Base-by-base conservation (phyloP, 2,797 vertebrate genomes). In the Champsocephalus esox region DNA sequence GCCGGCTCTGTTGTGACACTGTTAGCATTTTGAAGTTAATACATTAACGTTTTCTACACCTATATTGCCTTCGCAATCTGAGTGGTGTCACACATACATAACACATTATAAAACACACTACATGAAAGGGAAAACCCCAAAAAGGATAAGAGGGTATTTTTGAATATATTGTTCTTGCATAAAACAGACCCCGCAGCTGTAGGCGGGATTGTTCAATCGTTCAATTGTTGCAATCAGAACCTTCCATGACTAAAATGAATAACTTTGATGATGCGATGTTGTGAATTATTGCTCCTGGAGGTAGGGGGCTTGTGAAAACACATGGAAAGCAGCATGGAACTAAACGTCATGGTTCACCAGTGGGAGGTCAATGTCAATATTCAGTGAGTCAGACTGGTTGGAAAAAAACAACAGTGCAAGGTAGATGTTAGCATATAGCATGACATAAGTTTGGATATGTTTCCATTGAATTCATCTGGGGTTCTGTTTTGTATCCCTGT, bases 361-460 rank as follows among this genome's bases (percentile, higher is more conserved):
- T 16, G 61, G 24, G 38, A 41, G 41, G 55, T 21, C 54, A 67
- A 24, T 28, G 19, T 32, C 24, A 4, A 45, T 17, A 45, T 50
- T 38, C 45, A 38, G 14, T 49, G 43, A 70, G 60, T 55, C 43
- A 32, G 44, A 24, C 32, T 70, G 44, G 55, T 65, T 56, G 67
- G 45, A 44, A 16, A 38, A 57, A 38, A 44, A 75, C 49, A 65
- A 50, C 48, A 55, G 34, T 9, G 28, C n/a, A 12, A 62, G 34
- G 28, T 34, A 38, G 2, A 24, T 59, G 10, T 58, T n/a, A 41
- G 12, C 19, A 44, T 52, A 41, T 17, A 43, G 24, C 16, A 32
- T 44, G 7, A 38, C 7, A 38, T 38, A 13, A n/a, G 3, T 21
- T 9, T 16, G 28, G 55, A 56, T 4, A 43, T 52, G n/a, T n/a